Evolutionary conservation across 1,140 invertebrate genomes (phyloP).

Genomic region (Drosophila ohnishii): DNA sequence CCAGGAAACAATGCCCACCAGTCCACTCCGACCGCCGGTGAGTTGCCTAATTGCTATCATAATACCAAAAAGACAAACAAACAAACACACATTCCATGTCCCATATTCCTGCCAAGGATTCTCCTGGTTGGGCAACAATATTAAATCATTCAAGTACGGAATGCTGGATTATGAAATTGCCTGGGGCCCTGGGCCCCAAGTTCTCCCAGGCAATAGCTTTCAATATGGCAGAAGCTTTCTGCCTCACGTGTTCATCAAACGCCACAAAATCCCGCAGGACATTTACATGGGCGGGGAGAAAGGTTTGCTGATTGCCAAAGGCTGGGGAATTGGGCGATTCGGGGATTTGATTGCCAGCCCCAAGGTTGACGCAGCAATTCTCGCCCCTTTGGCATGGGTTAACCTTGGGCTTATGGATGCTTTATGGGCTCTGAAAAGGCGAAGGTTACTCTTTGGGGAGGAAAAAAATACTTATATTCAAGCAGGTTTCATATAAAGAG

Average conservation of each 20-base stretch:
- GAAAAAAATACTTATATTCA: not conserved
- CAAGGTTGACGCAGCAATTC: conserved; percentile 16
- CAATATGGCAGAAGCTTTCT: conserved; percentile 10
- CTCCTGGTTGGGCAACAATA: conserved; percentile 9
- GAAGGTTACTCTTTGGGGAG: conserved; percentile 4
- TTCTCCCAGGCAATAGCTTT: conserved; percentile 8
- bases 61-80: conserved; percentile 9
- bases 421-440: not conserved
- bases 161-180: conserved; percentile 40
- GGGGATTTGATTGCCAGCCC: conserved; percentile 31
- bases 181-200: conserved; percentile 9
- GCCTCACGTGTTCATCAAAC: conserved; percentile 33
- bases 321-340: conserved; percentile 20
- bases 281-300: conserved; percentile 15
- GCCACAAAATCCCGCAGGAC: conserved; percentile 20
- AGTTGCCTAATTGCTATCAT: conserved; percentile 37
- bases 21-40: conserved; percentile 49
- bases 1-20: conserved; percentile 52
- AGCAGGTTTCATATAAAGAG: not conserved
- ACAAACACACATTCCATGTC: not conserved
- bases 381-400: conserved; percentile 8
- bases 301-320: conserved; percentile 34
- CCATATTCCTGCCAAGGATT: conserved; percentile 6
- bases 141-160: conserved; percentile 33
- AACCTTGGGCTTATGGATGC: conserved; percentile 20